Percentiles rank a stretch among this genome's conserved stretches.
Conservation (phyloP, 2,113 vertebrate genomes). For the Casuarius casuarius region DNA sequence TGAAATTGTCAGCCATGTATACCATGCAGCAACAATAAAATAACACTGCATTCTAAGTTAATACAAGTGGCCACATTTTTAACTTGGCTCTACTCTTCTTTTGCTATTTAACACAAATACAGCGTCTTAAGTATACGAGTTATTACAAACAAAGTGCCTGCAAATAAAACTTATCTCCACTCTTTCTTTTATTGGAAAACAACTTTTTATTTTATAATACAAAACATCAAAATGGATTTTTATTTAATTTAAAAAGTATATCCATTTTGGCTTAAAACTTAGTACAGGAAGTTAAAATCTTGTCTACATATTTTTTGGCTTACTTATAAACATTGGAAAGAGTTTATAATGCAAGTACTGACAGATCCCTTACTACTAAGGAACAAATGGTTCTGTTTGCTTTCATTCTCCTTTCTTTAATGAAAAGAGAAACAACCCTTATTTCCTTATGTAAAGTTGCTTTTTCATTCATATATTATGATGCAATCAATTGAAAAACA, state of each 20-base stretch:
- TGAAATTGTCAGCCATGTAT: background rate
- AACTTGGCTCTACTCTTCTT: background rate
- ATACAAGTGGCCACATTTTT: background rate
- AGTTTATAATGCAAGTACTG: background rate
- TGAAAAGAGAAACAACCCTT: background rate
- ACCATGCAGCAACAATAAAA: background rate
- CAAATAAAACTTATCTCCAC: background rate
- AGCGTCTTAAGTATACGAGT: background rate
- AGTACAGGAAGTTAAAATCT: constrained; percentile 6
- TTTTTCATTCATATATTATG: background rate
- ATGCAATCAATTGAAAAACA: background rate
- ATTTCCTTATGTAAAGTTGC: background rate
- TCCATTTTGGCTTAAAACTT: background rate
- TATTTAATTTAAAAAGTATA: constrained; percentile 6
- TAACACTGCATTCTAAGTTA: background rate
- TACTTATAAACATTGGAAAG: constrained; percentile 2
- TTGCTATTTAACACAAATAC: background rate
- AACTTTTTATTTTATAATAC: background rate
- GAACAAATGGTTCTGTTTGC: background rate
- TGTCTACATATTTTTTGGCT: background rate
- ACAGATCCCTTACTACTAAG: background rate
- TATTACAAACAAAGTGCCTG: background rate
- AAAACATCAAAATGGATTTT: background rate
- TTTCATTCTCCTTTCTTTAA: background rate
- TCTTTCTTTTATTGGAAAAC: background rate